phyloP scores from a whole-genome alignment of 1,140 invertebrate species.

The Metaphire vulgaris region DNA sequence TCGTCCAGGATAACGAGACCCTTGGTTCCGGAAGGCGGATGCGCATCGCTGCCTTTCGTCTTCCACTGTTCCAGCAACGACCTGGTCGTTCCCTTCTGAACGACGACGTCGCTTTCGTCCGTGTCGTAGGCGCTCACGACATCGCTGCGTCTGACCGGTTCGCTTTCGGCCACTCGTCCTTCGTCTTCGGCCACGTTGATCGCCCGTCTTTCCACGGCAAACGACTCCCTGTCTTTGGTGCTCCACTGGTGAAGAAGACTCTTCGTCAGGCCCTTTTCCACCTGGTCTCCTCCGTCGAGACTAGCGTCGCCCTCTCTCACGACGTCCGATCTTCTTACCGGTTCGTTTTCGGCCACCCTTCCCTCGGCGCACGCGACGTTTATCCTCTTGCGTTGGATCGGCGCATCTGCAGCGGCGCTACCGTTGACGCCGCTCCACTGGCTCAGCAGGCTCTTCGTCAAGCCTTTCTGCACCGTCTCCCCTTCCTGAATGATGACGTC shows the following conservation, averaged over 20 bases:
- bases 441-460: not conserved
- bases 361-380: conserved; percentile 1
- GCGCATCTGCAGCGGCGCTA: not conserved
- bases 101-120: not conserved
- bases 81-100: conserved; percentile 14
- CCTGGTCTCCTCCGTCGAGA: not conserved
- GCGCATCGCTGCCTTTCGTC: not conserved
- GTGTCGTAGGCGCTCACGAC: conserved; percentile 13
- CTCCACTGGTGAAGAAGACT: conserved; percentile 3
- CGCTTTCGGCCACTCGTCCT: conserved; percentile 16
- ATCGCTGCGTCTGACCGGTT: conserved; percentile 18
- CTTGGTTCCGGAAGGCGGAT: not conserved
- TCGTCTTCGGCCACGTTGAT: conserved; percentile 25
- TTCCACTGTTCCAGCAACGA: conserved; percentile 7
- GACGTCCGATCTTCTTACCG: not conserved
- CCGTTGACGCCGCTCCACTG: conserved; percentile 5
- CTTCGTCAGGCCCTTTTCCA: conserved; percentile 5
- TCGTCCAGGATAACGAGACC: conserved; percentile 5
- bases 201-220: not conserved
- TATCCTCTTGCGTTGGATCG: not conserved
- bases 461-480: not conserved
- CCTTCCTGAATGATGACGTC: conserved; percentile 1
- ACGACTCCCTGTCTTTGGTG: not conserved
- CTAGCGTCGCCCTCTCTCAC: not conserved
- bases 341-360: conserved; percentile 23